Conservation (phyloP, 2,888 invertebrate genomes). For the Macrostomum cliftonense region DNA sequence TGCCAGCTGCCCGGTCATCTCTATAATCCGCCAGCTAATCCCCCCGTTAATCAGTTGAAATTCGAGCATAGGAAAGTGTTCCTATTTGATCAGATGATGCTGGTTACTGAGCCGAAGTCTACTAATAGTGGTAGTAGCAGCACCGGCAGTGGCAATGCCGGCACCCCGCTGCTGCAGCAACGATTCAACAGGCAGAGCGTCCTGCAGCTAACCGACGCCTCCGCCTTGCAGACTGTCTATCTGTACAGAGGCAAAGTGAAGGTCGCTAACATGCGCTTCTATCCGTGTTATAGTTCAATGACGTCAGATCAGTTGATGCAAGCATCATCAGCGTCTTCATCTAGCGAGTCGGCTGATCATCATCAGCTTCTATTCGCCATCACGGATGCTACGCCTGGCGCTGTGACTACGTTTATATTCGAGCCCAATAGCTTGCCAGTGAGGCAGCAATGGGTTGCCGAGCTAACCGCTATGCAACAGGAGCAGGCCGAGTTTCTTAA, state of each 20-base stretch:
- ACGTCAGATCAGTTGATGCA: conserved; percentile 17
- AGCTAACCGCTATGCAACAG: conserved; percentile 65
- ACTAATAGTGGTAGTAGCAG: too few species aligned
- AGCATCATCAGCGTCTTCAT: too few species aligned
- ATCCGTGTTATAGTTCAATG: too few species aligned
- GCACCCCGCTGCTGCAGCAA: not conserved
- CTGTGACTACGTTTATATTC: conserved; percentile 57
- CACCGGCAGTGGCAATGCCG: conserved; percentile 6
- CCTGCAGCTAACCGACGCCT: too few species aligned
- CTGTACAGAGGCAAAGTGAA: too few species aligned
- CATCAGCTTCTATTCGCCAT: conserved; percentile 56
- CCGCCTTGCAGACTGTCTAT: too few species aligned
- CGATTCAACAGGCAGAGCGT: too few species aligned
- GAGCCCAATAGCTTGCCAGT: conserved; percentile 55
- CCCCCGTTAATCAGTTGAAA: conserved; percentile 35
- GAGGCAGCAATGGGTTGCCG: conserved; percentile 62
- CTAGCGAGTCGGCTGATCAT: conserved; percentile 25
- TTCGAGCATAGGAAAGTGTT: conserved; percentile 79
- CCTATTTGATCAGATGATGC: conserved; percentile 89
- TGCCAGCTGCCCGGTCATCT: not conserved
- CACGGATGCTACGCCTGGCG: conserved; percentile 45
- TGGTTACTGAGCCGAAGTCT: conserved; percentile 31
- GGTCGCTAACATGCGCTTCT: too few species aligned
- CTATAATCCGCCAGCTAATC: not conserved
- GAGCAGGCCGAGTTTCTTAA: conserved; percentile 75